These are phyloP conservation scores for Pempheris klunzingeri DNA, from an alignment of 2,797 vertebrate species.

Conservation along the genomic window DNA sequence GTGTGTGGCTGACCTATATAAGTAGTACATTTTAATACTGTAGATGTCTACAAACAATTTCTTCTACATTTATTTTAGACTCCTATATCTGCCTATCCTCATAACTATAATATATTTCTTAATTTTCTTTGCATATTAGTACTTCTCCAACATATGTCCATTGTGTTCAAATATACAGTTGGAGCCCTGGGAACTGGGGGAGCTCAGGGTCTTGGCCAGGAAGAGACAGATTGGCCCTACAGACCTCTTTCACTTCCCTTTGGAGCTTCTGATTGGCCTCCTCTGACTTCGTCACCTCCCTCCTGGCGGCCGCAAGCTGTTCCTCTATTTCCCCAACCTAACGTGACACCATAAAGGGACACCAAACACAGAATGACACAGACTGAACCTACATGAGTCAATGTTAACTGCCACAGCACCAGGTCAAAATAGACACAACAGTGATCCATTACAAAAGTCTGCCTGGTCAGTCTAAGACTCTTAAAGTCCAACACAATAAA, in stretches of 20 bases:
- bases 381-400: constrained; percentile 59
- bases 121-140: constrained; percentile 3
- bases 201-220: constrained; percentile 57
- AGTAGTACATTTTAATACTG: background rate
- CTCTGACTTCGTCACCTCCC: constrained; percentile 94
- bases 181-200: constrained; percentile 30
- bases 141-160: constrained; percentile 20
- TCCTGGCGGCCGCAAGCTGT: constrained; percentile 92
- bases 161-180: constrained; percentile 51
- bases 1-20: background rate
- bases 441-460: constrained; percentile 44
- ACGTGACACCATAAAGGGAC: constrained; percentile 57
- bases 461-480: constrained; percentile 28
- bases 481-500: constrained; percentile 10
- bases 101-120: background rate
- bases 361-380: constrained; percentile 62
- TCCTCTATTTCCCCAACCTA: constrained; percentile 95
- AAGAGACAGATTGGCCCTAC: constrained; percentile 73
- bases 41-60: background rate
- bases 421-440: constrained; percentile 45
- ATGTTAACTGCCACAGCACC: constrained; percentile 34
- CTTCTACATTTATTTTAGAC: constrained; percentile 9
- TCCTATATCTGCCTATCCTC: background rate
- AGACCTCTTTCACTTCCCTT: constrained; percentile 95
- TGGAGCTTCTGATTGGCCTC: constrained; percentile 95